Evolutionary conservation across 1,140 invertebrate genomes (phyloP).

Genomic region (Anoplophora glabripennis): DNA sequence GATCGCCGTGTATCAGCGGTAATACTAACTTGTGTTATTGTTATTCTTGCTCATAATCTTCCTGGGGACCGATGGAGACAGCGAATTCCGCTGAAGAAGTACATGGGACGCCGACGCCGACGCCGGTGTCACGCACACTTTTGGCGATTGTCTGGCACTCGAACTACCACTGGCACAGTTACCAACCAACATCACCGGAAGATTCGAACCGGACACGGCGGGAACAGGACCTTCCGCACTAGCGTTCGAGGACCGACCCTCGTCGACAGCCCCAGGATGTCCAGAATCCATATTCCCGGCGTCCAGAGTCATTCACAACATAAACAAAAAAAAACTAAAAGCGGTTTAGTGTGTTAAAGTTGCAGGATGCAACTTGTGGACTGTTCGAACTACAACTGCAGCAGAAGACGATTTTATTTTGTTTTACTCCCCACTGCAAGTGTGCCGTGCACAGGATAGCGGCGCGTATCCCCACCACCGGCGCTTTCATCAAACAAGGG

Average conservation of each 20-base stretch:
- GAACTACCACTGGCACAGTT: slow-evolving; percentile 34
- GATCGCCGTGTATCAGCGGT: too few relatives aligned
- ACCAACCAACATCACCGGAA: slow-evolving; percentile 14
- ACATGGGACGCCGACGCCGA: slow-evolving; percentile 26
- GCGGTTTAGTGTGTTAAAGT: background rate
- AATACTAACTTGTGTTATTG: slow-evolving; percentile 45
- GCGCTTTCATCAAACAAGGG: slow-evolving; percentile 19
- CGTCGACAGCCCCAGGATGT: slow-evolving; percentile 16
- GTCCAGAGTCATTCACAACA: slow-evolving; percentile 2
- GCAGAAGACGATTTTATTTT: slow-evolving; percentile 41
- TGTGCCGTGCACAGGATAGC: slow-evolving; percentile 24
- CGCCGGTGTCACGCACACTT: slow-evolving; percentile 33
- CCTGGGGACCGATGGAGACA: slow-evolving; percentile 42
- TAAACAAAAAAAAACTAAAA: slow-evolving; percentile 3
- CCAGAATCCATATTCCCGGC: slow-evolving; percentile 7
- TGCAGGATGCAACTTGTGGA: slow-evolving; percentile 23
- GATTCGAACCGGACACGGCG: slow-evolving; percentile 18
- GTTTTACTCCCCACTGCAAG: slow-evolving; percentile 36
- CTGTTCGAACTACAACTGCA: slow-evolving; percentile 36
- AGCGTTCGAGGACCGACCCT: slow-evolving; percentile 21
- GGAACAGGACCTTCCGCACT: slow-evolving; percentile 22
- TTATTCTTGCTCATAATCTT: slow-evolving; percentile 48
- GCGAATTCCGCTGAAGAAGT: slow-evolving; percentile 36
- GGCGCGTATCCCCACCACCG: slow-evolving; percentile 25
- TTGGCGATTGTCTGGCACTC: slow-evolving; percentile 45